A percentile compares a stretch with the other conserved stretches of the same genome.
phyloP scores from a whole-genome alignment of 2,113 vertebrate species.

The Xiphophorus couchianus region DNA sequence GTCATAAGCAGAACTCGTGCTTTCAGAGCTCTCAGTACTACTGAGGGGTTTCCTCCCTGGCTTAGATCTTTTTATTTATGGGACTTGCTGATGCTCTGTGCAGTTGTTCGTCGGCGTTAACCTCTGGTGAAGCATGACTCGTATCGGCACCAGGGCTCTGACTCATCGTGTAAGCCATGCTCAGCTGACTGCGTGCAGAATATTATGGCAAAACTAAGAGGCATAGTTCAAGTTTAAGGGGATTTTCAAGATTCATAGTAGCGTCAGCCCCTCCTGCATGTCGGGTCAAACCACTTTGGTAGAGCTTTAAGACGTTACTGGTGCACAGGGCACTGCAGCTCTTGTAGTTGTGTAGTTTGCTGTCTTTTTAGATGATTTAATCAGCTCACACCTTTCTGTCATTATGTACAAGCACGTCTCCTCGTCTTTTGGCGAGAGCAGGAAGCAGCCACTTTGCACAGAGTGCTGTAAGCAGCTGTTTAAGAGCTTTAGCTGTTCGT shows the following conservation, averaged over 20 bases:
- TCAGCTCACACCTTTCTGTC: not conserved
- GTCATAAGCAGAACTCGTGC: slow-evolving; percentile 40
- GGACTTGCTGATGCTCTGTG: not conserved
- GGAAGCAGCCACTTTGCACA: no score
- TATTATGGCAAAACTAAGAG: not conserved
- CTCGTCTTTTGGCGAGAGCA: no score
- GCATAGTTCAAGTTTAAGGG: not conserved
- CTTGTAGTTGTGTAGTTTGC: not conserved
- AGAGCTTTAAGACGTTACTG: no score
- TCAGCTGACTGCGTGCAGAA: slow-evolving; percentile 31
- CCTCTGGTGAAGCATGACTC: slow-evolving; percentile 4
- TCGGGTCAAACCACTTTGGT: no score
- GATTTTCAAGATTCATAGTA: not conserved
- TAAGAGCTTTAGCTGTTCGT: no score
- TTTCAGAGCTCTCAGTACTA: slow-evolving; percentile 26
- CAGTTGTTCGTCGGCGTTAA: slow-evolving; percentile 29
- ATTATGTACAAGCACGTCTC: not conserved
- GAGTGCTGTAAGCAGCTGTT: no score
- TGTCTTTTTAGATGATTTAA: not conserved
- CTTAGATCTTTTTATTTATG: slow-evolving; percentile 28
- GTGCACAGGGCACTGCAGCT: no score
- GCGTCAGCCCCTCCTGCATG: no score
- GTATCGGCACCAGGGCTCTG: not conserved
- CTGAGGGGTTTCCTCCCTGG: slow-evolving; percentile 35
- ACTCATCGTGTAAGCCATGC: slow-evolving; percentile 3